A percentile compares a stretch with the other conserved stretches of the same genome.
Evolutionary conservation across 1,140 invertebrate species (phyloP).

Genomic region (Drosophila insularis): DNA sequence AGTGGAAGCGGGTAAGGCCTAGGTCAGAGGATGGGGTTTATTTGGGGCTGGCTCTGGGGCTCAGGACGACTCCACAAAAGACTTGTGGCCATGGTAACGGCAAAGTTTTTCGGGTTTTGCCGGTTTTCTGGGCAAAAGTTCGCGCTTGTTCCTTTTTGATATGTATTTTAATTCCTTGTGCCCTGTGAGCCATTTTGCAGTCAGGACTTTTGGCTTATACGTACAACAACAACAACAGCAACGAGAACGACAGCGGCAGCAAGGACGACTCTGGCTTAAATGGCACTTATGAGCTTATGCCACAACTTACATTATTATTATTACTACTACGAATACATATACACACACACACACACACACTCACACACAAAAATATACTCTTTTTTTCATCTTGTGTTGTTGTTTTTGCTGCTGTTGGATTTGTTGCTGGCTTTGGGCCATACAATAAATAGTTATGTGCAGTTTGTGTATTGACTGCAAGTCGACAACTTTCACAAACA

Average conservation of each 20-base stretch:
- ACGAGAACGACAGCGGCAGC: conserved; percentile 28
- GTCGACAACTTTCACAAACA: conserved; percentile 9
- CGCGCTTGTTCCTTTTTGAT: conserved; percentile 71
- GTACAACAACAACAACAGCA: conserved; percentile 9
- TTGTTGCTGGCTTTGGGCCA: conserved; percentile 27
- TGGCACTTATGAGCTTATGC: conserved; percentile 80
- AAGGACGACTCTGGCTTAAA: conserved; percentile 73
- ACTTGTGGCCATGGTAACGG: conserved; percentile 57
- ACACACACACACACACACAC: neutral
- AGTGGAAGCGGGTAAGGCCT: neutral
- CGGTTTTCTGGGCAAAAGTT: conserved; percentile 69
- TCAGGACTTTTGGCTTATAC: conserved; percentile 48
- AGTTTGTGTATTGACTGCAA: conserved; percentile 55
- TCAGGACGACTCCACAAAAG: conserved; percentile 48
- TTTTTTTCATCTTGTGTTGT: conserved; percentile 14
- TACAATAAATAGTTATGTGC: conserved; percentile 74
- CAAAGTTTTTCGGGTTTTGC: conserved; percentile 64
- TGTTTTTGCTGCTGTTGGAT: neutral
- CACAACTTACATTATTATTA: conserved; percentile 81
- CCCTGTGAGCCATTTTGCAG: conserved; percentile 70
- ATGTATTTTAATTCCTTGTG: conserved; percentile 75
- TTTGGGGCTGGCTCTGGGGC: conserved; percentile 1
- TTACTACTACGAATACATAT: conserved; percentile 48
- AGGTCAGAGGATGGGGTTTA: neutral
- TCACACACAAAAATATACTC: conserved; percentile 31